Percentiles rank a stretch among this genome's conserved stretches.
phyloP scores from a whole-genome alignment of 1,140 invertebrate species.

The Thereuonema tuberculata region DNA sequence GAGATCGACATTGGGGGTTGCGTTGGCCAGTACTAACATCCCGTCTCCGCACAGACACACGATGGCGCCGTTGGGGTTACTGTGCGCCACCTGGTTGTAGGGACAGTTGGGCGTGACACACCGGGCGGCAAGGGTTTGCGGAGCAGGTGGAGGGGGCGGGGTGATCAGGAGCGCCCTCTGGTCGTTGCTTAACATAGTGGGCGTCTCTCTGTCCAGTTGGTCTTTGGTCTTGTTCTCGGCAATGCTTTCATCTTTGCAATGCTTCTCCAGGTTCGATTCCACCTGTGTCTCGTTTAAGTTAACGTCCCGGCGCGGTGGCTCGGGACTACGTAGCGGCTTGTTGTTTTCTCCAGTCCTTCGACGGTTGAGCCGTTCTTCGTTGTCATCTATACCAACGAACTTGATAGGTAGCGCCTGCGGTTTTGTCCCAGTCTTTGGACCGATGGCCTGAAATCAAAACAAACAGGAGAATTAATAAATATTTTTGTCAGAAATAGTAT shows the following conservation, averaged over 20 bases:
- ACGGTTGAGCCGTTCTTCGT: neutral
- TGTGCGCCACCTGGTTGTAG: conserved; percentile 1
- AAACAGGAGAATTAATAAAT: conserved; percentile 10
- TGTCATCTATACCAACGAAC: conserved; percentile 29
- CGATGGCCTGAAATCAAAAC: conserved; percentile 16
- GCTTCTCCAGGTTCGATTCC: conserved; percentile 33
- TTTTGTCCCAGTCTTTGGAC: conserved; percentile 20
- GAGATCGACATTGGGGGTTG: neutral
- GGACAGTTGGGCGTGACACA: neutral
- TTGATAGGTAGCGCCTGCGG: conserved; percentile 31
- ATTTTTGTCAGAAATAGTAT: conserved; percentile 15
- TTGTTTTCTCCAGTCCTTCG: neutral
- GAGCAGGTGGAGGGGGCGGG: conserved; percentile 45
- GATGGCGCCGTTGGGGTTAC: neutral
- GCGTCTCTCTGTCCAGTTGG: conserved; percentile 48
- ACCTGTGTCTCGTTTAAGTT: conserved; percentile 17
- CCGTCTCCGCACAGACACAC: neutral
- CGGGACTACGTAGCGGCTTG: conserved; percentile 8
- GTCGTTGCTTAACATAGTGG: too few species aligned
- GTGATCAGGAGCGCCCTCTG: too few species aligned
- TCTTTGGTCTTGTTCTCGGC: conserved; percentile 19
- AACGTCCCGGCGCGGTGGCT: conserved; percentile 10
- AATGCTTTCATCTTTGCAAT: conserved; percentile 32
- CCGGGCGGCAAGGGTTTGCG: neutral
- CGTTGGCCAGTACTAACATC: neutral